Base-by-base conservation (phyloP, 2,113 vertebrate genomes). In the Monopterus albus region DNA sequence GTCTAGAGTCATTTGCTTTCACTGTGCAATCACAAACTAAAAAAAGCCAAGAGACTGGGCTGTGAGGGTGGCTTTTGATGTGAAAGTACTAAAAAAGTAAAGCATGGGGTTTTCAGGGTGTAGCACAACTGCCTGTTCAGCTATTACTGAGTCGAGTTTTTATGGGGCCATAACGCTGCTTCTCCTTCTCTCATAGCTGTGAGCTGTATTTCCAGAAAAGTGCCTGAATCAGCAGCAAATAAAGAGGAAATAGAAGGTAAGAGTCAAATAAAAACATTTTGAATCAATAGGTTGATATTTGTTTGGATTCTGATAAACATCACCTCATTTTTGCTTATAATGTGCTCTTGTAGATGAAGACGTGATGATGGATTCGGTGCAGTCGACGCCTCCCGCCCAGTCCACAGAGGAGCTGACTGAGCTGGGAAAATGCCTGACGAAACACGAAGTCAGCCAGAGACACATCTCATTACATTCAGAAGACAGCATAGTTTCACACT, bases 351-450 rank as follows among this genome's bases (percentile, higher is more conserved):
- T 78, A 97, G 97, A 99, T 50, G 98, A 98, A 4, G 97, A 99
- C 45, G 95, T 96, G 49, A 96, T 98, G 95, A 95, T 94, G 0
- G 96, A 97, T 29, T 90, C 94, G 2, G 85, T 93, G 29, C 95
- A 74, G 84, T 86, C 70, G 0, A 40, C 17, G 23, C 88, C 79
- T 28, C 7, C 88, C 0, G 46, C 84, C 1, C 86, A 89, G 12
- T 33, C 85, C 63, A 72, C 86, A 31, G 92, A 93, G 2, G 97
- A 98, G 75, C 94, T 99, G 51, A 97, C 96, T 0, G 97, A 98
- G 65, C 92, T 99, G 1, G 98, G 98, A 56, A 98, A 96, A 78
- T 95, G 95, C 67, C 91, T 99, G 56, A 89, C 95, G 88, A 94
- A 95, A 62, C 92, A 96, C 25, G 97, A 99, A 96, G 97, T 98